These are phyloP conservation scores for Crotophaga sulcirostris DNA, from an alignment of 2,113 vertebrate species.

Conservation along the genomic window DNA sequence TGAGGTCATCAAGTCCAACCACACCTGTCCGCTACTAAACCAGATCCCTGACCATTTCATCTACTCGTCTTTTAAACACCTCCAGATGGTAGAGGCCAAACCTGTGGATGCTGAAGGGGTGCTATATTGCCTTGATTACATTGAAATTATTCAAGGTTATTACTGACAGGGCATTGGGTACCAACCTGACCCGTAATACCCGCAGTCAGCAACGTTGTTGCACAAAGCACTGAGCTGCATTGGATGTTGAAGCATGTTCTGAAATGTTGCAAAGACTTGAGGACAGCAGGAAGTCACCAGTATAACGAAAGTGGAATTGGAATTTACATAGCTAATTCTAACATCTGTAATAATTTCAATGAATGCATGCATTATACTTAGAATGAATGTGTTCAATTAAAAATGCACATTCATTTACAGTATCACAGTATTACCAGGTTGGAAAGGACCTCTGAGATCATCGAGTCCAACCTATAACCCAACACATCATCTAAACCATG, in stretches of 20 bases:
- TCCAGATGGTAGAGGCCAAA: background rate
- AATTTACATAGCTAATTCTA: background rate
- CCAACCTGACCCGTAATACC: background rate
- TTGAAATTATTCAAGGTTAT: background rate
- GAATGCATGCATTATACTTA: background rate
- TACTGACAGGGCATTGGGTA: background rate
- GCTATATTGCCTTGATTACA: background rate
- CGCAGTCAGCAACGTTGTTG: background rate
- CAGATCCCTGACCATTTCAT: no score
- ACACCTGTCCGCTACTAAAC: no score
- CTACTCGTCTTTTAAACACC: no score
- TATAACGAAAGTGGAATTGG: background rate
- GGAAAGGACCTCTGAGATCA: no score
- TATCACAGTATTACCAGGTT: no score
- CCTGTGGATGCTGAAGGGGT: background rate
- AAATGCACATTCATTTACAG: background rate
- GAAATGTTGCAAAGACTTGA: background rate
- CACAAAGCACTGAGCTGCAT: background rate
- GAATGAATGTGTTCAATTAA: background rate
- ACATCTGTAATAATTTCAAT: background rate
- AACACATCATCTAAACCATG: no score
- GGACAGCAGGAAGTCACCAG: background rate
- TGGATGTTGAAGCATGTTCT: background rate
- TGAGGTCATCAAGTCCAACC: no score
- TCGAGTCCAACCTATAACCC: no score